phyloP scores from a whole-genome alignment of 2,113 vertebrate genomes.

The Eptesicus fuscus region DNA sequence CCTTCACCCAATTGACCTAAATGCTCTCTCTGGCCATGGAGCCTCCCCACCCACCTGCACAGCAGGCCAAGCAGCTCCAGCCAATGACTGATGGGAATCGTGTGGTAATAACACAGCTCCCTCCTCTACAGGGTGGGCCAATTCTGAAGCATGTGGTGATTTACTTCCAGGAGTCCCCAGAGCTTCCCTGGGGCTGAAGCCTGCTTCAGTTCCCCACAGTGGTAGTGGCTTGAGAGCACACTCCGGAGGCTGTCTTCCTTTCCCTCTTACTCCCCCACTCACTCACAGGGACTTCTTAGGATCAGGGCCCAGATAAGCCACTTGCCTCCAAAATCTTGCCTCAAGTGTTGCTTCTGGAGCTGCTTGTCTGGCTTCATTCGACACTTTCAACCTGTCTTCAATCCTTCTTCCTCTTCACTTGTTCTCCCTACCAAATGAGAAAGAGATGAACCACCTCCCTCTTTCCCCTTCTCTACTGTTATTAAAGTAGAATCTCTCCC shows the following conservation, averaged over 20 bases:
- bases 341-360: not conserved
- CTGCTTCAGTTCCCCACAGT: not conserved
- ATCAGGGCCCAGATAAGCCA: not conserved
- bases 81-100: not conserved
- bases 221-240: not conserved
- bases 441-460: not conserved
- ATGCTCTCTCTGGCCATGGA: not conserved
- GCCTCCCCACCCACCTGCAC: fast-evolving
- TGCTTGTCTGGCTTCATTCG: not conserved
- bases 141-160: not conserved
- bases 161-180: not conserved
- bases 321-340: not conserved
- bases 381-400: not conserved
- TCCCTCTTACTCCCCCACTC: not conserved
- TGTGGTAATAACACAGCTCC: not conserved
- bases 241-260: not conserved
- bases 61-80: not conserved
- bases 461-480: not conserved
- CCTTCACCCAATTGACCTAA: not conserved
- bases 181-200: not conserved
- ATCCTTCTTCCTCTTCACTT: not conserved
- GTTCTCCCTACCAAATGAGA: not conserved
- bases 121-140: too few species aligned
- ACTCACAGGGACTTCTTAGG: not conserved
- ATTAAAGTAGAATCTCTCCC: not conserved